phyloP scores from a whole-genome alignment of 2,113 vertebrate genomes.

The Chinchilla lanigera region DNA sequence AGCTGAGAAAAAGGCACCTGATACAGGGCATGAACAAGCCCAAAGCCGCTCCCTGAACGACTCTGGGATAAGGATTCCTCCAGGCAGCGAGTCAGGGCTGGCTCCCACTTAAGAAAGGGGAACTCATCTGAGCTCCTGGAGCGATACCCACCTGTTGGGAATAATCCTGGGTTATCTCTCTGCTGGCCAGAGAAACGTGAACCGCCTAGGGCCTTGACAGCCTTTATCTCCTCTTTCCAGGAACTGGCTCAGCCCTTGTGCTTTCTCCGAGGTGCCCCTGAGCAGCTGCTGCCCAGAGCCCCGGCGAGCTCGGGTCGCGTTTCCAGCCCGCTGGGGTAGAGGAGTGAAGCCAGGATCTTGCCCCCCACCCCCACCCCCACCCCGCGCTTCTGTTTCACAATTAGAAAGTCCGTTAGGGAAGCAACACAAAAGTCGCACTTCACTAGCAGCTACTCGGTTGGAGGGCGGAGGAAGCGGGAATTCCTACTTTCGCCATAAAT shows the following conservation, averaged over 20 bases:
- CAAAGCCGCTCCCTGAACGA: neutral
- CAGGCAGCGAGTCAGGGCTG: neutral
- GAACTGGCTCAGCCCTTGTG: neutral
- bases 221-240: slow-evolving; percentile 51
- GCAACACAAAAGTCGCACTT: slow-evolving; percentile 59
- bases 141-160: slow-evolving; percentile 48
- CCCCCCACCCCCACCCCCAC: neutral
- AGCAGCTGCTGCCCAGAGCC: slow-evolving; percentile 50
- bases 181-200: slow-evolving; percentile 74
- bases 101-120: neutral
- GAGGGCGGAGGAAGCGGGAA: slow-evolving; percentile 62
- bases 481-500: slow-evolving; percentile 87
- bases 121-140: neutral
- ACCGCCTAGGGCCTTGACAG: neutral
- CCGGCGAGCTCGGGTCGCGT: neutral
- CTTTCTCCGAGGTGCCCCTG: neutral
- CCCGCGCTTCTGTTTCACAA: slow-evolving; percentile 34
- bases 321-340: neutral
- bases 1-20: neutral
- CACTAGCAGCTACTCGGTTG: neutral
- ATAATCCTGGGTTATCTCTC: slow-evolving; percentile 74
- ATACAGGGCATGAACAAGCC: neutral
- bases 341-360: neutral
- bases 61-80: neutral
- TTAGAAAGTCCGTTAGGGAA: slow-evolving; percentile 53